A percentile compares a stretch with the other conserved stretches of the same genome.
phyloP scores from a whole-genome alignment of 2,797 vertebrate genomes.

The Streptopelia turtur region DNA sequence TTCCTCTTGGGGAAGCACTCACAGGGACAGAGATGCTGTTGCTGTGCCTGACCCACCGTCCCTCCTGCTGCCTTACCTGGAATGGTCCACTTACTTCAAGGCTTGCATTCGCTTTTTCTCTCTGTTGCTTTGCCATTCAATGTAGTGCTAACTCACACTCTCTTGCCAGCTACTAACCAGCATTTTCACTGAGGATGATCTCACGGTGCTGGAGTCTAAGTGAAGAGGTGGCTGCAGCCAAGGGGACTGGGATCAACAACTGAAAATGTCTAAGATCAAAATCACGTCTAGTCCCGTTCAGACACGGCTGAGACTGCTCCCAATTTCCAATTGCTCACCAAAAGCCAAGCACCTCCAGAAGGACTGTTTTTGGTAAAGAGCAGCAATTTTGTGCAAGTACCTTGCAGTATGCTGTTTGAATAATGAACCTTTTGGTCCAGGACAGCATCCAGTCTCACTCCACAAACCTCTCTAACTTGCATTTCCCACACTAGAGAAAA shows the following conservation, averaged over 20 bases:
- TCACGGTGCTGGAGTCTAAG: background rate
- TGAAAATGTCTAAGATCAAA: background rate
- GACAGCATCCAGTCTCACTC: background rate
- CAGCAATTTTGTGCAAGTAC: background rate
- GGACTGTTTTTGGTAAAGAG: background rate
- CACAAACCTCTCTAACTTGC: background rate
- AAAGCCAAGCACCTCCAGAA: background rate
- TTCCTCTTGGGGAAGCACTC: background rate
- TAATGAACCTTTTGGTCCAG: background rate
- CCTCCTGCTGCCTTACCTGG: background rate
- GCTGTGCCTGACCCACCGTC: rapidly evolving
- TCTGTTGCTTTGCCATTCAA: background rate
- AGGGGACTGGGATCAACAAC: background rate
- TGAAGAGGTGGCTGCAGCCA: background rate
- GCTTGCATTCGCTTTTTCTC: background rate
- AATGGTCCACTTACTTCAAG: background rate
- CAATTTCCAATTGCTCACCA: background rate
- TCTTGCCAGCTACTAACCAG: background rate
- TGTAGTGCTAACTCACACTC: background rate
- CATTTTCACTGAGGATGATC: background rate
- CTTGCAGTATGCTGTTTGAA: background rate
- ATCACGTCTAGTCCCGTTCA: background rate
- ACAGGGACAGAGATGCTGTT: background rate
- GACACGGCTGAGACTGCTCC: background rate
- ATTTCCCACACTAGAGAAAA: background rate